phyloP scores from a whole-genome alignment of 1,140 invertebrate species.

The Archivesica marissinica region DNA sequence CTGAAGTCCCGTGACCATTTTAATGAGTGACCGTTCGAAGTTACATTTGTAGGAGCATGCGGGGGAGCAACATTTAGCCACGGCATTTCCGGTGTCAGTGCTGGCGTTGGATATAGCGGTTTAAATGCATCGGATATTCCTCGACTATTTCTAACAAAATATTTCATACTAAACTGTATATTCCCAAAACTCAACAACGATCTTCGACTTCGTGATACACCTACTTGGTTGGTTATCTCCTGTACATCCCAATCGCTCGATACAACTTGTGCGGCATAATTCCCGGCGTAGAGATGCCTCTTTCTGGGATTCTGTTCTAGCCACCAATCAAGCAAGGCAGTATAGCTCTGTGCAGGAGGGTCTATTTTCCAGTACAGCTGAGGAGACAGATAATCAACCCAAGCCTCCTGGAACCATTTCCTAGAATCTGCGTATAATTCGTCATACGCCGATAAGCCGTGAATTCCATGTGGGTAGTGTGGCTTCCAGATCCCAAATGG shows the following conservation, averaged over 20 bases:
- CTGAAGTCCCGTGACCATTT: constrained; percentile 55
- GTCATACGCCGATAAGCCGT: constrained; percentile 75
- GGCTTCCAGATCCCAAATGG: constrained; percentile 82
- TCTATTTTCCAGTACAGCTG: constrained; percentile 82
- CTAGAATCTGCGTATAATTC: constrained; percentile 78
- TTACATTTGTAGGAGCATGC: constrained; percentile 47
- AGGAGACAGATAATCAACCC: constrained; percentile 80
- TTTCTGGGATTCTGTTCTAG: constrained; percentile 67
- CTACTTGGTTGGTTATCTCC: constrained; percentile 76
- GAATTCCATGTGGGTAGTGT: constrained; percentile 73
- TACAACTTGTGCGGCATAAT: constrained; percentile 67
- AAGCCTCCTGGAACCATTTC: constrained; percentile 79
- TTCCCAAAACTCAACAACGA: constrained; percentile 70
- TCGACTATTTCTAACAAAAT: constrained; percentile 73
- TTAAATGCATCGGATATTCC: constrained; percentile 71
- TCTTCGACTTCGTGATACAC: constrained; percentile 65
- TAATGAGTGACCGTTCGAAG: constrained; percentile 8
- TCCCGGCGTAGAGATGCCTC: constrained; percentile 75
- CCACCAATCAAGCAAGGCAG: constrained; percentile 80
- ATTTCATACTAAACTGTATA: constrained; percentile 78
- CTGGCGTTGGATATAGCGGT: constrained; percentile 66
- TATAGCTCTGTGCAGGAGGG: constrained; percentile 78
- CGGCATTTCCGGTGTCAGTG: constrained; percentile 69
- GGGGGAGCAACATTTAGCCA: constrained; percentile 66
- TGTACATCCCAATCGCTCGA: constrained; percentile 69